Evolutionary conservation across 2,113 vertebrate genomes (phyloP), one percentile per base, ranked within the genome.

Genomic region (Trogon melanurus): DNA sequence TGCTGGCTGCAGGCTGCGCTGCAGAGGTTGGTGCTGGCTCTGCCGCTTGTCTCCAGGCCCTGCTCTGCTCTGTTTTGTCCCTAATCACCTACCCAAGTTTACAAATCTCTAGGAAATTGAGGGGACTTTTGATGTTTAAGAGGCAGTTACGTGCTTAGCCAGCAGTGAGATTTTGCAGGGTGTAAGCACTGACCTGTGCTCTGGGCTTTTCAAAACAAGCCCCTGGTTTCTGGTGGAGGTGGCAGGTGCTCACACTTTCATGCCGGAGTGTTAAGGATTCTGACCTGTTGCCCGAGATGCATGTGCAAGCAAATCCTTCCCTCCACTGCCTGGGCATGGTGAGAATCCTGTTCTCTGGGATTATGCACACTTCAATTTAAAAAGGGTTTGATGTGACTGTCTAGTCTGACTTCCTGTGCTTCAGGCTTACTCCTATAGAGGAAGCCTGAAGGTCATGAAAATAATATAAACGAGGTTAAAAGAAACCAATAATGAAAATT

Each of bases 31-130:
- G 54, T 1, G 1, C n/a, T n/a, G 27, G 27, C 60, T 29, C 29
- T 0, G 4, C 45, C 6, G 3, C 67, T 41, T 48, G 23, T 10
- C 17, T 2, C 1, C 0, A 0, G 69, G 16, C 25, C 5, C 18
- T 12, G 38, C 53, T 61, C 41, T 0, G 0, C 64, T 10, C 41
- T 41, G 13, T 13, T 41, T 80, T 80, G n/a, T 62, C 10, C 41
- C 41, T 41, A 5, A 44, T 70, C 67, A 50, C 57, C 16, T 47
- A 51, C 11, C 4, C 5, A 62, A 17, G 22, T 65, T 61, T 44
- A 54, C 13, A 14, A 50, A 60, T 18, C 41, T 50, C 76, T 47
- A 69, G 18, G 16, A 25, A 27, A 36, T 1, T 29, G 10, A 34
- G 6, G n/a, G 11, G 17, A 48, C 21, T 67, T 66, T 5, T 7